phyloP scores from a whole-genome alignment of 2,888 invertebrate genomes.

The Drosophila siamana region DNA sequence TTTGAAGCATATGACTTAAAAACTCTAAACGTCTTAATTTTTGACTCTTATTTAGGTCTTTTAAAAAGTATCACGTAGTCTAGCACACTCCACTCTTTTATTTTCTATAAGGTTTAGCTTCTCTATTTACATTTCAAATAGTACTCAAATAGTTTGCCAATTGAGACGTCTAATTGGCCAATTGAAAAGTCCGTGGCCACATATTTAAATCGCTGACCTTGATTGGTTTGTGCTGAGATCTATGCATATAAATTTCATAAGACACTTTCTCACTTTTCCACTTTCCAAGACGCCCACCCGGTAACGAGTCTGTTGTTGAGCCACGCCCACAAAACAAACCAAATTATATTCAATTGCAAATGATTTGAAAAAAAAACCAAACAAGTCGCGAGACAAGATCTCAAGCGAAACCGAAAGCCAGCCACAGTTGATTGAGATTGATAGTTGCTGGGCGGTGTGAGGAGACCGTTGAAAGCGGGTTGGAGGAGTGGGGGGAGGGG shows the following conservation, averaged over 20 bases:
- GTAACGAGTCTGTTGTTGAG: slow-evolving; percentile 15
- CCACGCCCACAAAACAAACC: slow-evolving; percentile 39
- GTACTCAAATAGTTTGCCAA: neutral
- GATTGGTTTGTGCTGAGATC: slow-evolving; percentile 21
- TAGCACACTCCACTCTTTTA: neutral
- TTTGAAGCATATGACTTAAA: too few species aligned
- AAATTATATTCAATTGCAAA: slow-evolving; percentile 66
- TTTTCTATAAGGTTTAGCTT: neutral
- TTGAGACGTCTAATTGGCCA: too few species aligned
- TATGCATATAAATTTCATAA: too few species aligned
- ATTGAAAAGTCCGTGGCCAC: too few species aligned
- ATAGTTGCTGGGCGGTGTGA: slow-evolving; percentile 33
- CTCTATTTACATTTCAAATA: neutral
- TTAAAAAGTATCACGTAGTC: neutral
- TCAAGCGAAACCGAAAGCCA: slow-evolving; percentile 61
- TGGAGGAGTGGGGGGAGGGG: too few species aligned
- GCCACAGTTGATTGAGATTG: slow-evolving; percentile 64
- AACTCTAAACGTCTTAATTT: too few species aligned
- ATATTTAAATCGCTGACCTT: slow-evolving; percentile 32
- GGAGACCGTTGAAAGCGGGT: neutral
- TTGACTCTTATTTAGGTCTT: too few species aligned
- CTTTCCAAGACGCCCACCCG: slow-evolving; percentile 44
- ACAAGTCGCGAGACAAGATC: slow-evolving; percentile 54
- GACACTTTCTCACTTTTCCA: slow-evolving; percentile 37
- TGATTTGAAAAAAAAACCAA: slow-evolving; percentile 43